These are phyloP conservation scores for Ellobium chinense DNA, from an alignment of 2,888 invertebrate genomes.

Conservation along the genomic window DNA sequence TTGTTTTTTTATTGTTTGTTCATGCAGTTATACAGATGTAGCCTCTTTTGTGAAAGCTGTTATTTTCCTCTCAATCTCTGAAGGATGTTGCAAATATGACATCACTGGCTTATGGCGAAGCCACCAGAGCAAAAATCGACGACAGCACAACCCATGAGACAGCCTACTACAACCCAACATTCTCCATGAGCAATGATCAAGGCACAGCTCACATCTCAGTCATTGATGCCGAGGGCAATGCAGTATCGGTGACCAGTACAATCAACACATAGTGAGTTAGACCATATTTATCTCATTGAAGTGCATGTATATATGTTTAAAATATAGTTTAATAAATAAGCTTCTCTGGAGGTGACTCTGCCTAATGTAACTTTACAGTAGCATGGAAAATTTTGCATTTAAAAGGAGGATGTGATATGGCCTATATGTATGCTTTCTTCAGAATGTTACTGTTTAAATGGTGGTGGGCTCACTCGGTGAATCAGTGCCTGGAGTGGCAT, in stretches of 20 bases:
- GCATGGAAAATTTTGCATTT: too few relatives aligned
- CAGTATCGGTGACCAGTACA: conserved; percentile 39
- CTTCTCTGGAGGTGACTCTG: too few relatives aligned
- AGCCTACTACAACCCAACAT: conserved; percentile 21
- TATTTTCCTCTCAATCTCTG: too few relatives aligned
- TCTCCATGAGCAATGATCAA: conserved; percentile 4
- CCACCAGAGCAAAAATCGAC: conserved; percentile 19
- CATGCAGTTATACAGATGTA: too few relatives aligned
- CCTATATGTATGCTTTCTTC: too few relatives aligned
- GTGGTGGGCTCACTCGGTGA: too few relatives aligned
- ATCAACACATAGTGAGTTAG: conserved; percentile 41
- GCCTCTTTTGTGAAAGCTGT: too few relatives aligned
- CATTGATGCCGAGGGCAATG: conserved; percentile 40
- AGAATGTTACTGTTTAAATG: too few relatives aligned
- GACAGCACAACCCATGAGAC: conserved; percentile 9
- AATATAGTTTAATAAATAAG: background rate
- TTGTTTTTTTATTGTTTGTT: too few relatives aligned
- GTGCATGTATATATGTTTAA: background rate
- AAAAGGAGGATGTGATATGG: too few relatives aligned
- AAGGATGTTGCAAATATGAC: conserved; percentile 31
- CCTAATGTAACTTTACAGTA: too few relatives aligned
- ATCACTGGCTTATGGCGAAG: conserved; percentile 24
- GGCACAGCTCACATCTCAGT: conserved; percentile 39
- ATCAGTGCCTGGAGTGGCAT: too few relatives aligned
- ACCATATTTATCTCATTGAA: background rate